Evolutionary conservation across 2,113 vertebrate genomes (phyloP).

Genomic region (Galemys pyrenaicus): DNA sequence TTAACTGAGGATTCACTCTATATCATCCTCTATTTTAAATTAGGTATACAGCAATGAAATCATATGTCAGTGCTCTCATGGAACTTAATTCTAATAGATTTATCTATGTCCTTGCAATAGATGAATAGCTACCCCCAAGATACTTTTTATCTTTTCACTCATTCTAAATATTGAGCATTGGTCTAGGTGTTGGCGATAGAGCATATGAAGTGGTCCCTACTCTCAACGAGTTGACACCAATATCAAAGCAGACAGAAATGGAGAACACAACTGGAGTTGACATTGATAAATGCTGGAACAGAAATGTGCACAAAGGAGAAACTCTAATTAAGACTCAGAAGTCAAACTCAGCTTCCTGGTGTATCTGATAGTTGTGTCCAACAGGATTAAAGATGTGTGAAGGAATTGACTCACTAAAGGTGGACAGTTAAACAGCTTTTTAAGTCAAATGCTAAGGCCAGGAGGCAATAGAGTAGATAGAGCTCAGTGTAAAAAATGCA

Average conservation of each 20-base stretch:
- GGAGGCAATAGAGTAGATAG: background rate
- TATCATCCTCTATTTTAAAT: background rate
- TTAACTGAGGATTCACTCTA: background rate
- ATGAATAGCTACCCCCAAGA: background rate
- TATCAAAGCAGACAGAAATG: background rate
- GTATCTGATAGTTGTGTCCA: background rate
- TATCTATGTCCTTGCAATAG: background rate
- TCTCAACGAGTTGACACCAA: background rate
- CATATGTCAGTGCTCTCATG: background rate
- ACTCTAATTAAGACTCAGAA: background rate
- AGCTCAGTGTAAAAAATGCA: background rate
- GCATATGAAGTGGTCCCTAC: background rate
- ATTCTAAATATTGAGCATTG: background rate
- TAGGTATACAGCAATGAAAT: background rate
- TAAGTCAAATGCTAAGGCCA: background rate
- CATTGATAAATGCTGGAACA: slow-evolving; percentile 25
- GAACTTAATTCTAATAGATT: background rate
- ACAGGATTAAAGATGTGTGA: background rate
- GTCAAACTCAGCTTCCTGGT: background rate
- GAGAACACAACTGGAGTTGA: background rate
- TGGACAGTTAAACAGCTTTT: background rate
- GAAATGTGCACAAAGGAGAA: background rate
- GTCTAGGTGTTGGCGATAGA: background rate
- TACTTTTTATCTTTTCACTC: background rate
- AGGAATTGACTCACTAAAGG: background rate